phyloP scores from a whole-genome alignment of 2,797 vertebrate genomes.

The Myotis findleyi region DNA sequence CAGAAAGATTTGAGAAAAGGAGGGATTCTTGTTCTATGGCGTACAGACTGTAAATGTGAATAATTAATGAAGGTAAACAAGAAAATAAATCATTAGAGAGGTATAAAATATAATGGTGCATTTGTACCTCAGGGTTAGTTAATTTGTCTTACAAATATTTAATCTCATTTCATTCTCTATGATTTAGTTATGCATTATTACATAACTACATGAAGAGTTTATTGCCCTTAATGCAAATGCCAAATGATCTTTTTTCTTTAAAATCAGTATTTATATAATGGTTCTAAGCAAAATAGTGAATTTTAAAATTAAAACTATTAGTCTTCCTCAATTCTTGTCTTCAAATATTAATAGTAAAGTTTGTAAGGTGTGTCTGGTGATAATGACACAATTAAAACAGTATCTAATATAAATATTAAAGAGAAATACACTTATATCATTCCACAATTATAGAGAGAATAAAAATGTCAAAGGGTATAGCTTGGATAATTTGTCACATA shows the following conservation, averaged over 20 bases:
- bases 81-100: conserved; percentile 19
- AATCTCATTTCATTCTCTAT: conserved; percentile 14
- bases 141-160: conserved; percentile 54
- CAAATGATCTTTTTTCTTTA: conserved; percentile 36
- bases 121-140: not conserved
- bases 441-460: not conserved
- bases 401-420: conserved; percentile 39
- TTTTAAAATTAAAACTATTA: conserved; percentile 47
- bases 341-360: conserved; percentile 19
- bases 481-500: not conserved
- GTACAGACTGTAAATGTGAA: not conserved
- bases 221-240: conserved; percentile 44
- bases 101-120: not conserved
- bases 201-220: not conserved
- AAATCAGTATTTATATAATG: conserved; percentile 29
- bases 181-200: conserved; percentile 43
- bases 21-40: not conserved
- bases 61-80: not conserved
- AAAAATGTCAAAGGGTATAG: not conserved
- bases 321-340: conserved; percentile 16
- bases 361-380: not conserved
- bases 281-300: not conserved
- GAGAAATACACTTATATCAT: not conserved
- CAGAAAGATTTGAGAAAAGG: not conserved
- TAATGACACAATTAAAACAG: not conserved